phyloP scores from a whole-genome alignment of 1,140 invertebrate genomes.

The Drosophila subpulchrella region DNA sequence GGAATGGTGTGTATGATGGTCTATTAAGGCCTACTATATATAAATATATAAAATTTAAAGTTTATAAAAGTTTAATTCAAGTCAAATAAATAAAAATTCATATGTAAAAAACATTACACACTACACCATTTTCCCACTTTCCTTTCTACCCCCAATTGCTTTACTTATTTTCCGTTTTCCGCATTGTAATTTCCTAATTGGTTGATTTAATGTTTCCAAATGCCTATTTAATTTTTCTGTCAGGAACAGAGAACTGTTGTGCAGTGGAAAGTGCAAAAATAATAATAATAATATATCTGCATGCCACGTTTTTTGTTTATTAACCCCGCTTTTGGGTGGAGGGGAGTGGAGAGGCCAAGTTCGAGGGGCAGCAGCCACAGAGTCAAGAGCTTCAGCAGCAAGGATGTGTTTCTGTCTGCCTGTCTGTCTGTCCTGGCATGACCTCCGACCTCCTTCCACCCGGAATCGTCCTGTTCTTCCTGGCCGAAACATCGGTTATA shows the following conservation, averaged over 20 bases:
- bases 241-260: slow-evolving; percentile 36
- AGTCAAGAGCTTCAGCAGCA: slow-evolving; percentile 24
- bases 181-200: slow-evolving; percentile 59
- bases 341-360: not conserved
- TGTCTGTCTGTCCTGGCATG: slow-evolving; percentile 7
- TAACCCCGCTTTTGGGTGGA: slow-evolving; percentile 17
- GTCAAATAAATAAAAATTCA: too few relatives aligned
- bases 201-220: slow-evolving; percentile 70
- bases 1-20: not conserved
- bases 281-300: slow-evolving; percentile 33
- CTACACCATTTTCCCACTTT: too few relatives aligned
- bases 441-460: not conserved
- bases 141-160: not conserved
- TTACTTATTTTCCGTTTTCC: not conserved
- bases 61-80: not conserved
- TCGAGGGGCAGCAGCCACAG: not conserved
- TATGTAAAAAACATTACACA: too few relatives aligned
- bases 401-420: slow-evolving; percentile 42
- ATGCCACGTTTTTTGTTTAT: slow-evolving; percentile 48
- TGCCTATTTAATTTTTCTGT: slow-evolving; percentile 66
- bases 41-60: too few relatives aligned
- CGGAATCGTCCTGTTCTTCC: slow-evolving; percentile 1
- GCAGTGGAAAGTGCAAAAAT: slow-evolving; percentile 24
- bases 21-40: too few relatives aligned
- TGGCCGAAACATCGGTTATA: slow-evolving; percentile 24